These are phyloP conservation scores for Myotis brandtii DNA, from an alignment of 2,113 vertebrate species.

Conservation along the genomic window DNA sequence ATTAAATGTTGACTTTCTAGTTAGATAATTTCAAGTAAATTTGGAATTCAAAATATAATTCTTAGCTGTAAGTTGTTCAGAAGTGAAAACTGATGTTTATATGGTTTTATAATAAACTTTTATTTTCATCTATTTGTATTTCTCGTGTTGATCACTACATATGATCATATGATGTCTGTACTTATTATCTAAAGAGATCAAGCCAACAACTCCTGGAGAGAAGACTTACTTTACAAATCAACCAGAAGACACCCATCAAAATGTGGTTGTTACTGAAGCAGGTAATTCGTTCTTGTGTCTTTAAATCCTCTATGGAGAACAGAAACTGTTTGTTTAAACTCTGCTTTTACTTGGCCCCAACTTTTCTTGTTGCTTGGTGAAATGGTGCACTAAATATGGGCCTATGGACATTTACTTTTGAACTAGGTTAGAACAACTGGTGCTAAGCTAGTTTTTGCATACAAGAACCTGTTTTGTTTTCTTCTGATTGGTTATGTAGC, in stretches of 20 bases:
- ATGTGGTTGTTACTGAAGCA: constrained; percentile 88
- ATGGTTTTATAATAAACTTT: neutral
- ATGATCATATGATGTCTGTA: neutral
- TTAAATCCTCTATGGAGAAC: neutral
- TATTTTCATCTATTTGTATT: neutral
- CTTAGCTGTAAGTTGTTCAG: neutral
- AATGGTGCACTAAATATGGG: neutral
- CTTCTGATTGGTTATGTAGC: neutral
- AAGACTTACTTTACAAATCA: constrained; percentile 86
- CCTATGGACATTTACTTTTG: neutral
- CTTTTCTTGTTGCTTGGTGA: neutral
- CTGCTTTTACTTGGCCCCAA: neutral
- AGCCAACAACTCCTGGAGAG: constrained; percentile 84
- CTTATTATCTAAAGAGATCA: constrained; percentile 84
- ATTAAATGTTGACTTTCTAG: constrained; percentile 26
- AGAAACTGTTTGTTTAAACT: neutral
- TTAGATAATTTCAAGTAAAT: neutral
- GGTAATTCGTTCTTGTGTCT: constrained; percentile 80
- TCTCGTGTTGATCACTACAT: neutral
- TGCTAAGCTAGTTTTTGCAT: neutral
- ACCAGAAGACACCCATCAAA: constrained; percentile 86
- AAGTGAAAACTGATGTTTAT: constrained; percentile 24
- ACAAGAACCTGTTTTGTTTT: neutral
- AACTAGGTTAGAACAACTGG: neutral
- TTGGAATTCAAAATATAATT: neutral